Evolutionary conservation across 2,888 invertebrate genomes (phyloP).

Genomic region (Coleophora flavipennella): DNA sequence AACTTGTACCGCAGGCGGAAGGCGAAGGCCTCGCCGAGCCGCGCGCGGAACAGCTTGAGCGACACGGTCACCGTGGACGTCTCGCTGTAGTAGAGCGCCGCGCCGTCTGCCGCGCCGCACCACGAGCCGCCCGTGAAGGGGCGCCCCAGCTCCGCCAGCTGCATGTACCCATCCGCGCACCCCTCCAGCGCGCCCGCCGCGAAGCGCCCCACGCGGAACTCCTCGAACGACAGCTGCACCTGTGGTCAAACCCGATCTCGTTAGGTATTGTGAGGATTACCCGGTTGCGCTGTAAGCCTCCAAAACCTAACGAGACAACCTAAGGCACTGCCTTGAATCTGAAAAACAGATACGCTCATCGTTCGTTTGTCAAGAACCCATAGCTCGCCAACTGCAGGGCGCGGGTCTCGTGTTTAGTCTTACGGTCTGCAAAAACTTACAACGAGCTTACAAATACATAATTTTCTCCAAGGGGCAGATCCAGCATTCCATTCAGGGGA

Average conservation of each 20-base stretch:
- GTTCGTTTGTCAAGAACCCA: too few relatives aligned
- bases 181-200: slow-evolving; percentile 81
- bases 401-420: too few relatives aligned
- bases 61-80: slow-evolving; percentile 91
- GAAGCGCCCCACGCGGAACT: slow-evolving; percentile 88
- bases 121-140: slow-evolving; percentile 92
- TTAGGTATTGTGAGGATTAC: too few relatives aligned
- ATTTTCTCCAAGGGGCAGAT: too few relatives aligned
- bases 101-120: slow-evolving; percentile 88
- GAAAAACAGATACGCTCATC: too few relatives aligned
- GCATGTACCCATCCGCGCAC: slow-evolving; percentile 91
- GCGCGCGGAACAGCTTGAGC: slow-evolving; percentile 82
- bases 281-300: too few relatives aligned
- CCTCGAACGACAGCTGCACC: slow-evolving; percentile 90
- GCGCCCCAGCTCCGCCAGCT: slow-evolving; percentile 87
- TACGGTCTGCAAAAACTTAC: too few relatives aligned
- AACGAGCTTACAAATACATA: too few relatives aligned
- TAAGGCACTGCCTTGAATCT: too few relatives aligned
- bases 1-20: slow-evolving; percentile 87
- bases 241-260: neutral
- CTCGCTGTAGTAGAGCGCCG: slow-evolving; percentile 91
- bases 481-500: too few relatives aligned
- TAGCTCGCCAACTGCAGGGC: too few relatives aligned
- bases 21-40: slow-evolving; percentile 83
- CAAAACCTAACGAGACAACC: too few relatives aligned